A percentile compares a stretch with the other conserved stretches of the same genome.
phyloP scores from a whole-genome alignment of 1,140 invertebrate genomes.

The Nephila pilipes region DNA sequence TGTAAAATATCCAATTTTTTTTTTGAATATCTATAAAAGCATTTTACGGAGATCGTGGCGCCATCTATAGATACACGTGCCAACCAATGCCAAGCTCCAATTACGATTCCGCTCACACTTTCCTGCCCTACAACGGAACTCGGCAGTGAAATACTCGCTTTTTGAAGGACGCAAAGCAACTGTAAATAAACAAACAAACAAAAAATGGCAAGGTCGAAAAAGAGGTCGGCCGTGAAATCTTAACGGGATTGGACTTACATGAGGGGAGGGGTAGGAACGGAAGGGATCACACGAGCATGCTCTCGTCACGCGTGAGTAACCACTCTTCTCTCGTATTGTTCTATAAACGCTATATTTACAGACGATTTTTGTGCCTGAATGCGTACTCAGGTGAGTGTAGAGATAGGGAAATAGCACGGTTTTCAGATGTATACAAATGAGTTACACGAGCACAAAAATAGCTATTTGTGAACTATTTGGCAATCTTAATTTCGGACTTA shows the following conservation, averaged over 20 bases:
- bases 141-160: slow-evolving; percentile 47
- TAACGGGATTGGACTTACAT: slow-evolving; percentile 36
- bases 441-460: background rate
- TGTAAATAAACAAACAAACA: slow-evolving; percentile 5
- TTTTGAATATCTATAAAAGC: no score
- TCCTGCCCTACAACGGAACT: background rate
- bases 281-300: background rate
- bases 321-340: slow-evolving; percentile 25
- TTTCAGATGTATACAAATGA: background rate
- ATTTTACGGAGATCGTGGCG: background rate
- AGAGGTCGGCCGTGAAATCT: slow-evolving; percentile 50
- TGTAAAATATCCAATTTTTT: no score
- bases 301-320: slow-evolving; percentile 43
- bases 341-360: slow-evolving; percentile 24
- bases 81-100: background rate
- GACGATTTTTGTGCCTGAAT: background rate
- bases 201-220: slow-evolving; percentile 10
- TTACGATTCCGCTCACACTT: background rate
- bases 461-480: no score
- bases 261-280: background rate
- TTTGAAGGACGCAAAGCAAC: slow-evolving; percentile 27
- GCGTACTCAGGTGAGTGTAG: background rate
- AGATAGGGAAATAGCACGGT: background rate
- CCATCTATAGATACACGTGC: background rate
- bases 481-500: no score